phyloP scores from a whole-genome alignment of 2,888 invertebrate species.

The Hoplodrina ambigua region DNA sequence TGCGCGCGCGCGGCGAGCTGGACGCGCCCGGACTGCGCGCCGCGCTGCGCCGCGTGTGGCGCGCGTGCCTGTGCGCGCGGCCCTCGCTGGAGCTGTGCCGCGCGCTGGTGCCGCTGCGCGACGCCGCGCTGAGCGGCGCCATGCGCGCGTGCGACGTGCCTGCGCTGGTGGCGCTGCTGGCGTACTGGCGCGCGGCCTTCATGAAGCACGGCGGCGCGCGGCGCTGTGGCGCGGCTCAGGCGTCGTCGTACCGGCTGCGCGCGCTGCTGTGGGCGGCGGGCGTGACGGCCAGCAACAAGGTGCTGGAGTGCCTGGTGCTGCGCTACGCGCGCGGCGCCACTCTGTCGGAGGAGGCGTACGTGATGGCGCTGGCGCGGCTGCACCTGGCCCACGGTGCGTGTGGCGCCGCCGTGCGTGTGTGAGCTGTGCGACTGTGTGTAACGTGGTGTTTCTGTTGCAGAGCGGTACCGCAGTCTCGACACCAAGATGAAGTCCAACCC shows the following conservation, averaged over 20 bases:
- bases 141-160: slow-evolving; percentile 91
- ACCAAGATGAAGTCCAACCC: slow-evolving; percentile 93
- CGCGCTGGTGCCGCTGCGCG: slow-evolving; percentile 92
- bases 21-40: slow-evolving; percentile 58
- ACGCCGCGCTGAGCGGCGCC: slow-evolving; percentile 92
- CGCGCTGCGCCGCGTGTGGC: slow-evolving; percentile 72
- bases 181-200: slow-evolving; percentile 72
- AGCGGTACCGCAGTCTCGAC: slow-evolving; percentile 93
- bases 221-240: slow-evolving; percentile 75
- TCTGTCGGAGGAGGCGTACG: slow-evolving; percentile 91
- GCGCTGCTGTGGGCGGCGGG: slow-evolving; percentile 92
- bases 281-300: slow-evolving; percentile 92
- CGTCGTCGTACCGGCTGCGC: slow-evolving; percentile 89
- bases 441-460: slow-evolving; percentile 81
- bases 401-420: background rate
- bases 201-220: slow-evolving; percentile 59
- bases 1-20: slow-evolving; percentile 47
- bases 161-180: slow-evolving; percentile 91
- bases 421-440: background rate
- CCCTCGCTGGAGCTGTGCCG: slow-evolving; percentile 92
- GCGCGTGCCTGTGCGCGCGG: slow-evolving; percentile 79
- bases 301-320: slow-evolving; percentile 92
- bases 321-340: slow-evolving; percentile 91
- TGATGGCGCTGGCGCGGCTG: slow-evolving; percentile 89
- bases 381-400: slow-evolving; percentile 80